Percentiles rank a stretch among this genome's conserved stretches.
phyloP scores from a whole-genome alignment of 2,888 invertebrate genomes.

The Adineta ricciae region DNA sequence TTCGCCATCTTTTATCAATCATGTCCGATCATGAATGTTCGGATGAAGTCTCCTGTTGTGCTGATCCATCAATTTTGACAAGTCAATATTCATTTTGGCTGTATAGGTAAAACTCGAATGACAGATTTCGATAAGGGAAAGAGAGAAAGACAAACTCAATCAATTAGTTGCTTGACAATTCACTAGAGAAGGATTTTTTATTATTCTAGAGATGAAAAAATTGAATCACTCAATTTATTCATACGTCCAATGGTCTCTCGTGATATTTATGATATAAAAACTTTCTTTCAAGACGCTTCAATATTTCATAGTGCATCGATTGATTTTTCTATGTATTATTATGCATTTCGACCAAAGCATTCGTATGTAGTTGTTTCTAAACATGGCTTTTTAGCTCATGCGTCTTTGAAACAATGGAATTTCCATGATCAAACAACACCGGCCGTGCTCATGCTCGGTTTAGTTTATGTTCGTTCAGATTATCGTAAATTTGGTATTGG shows the following conservation, averaged over 20 bases:
- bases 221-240: not conserved
- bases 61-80: not conserved
- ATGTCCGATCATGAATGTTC: not conserved
- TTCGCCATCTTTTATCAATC: not conserved
- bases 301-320: not conserved
- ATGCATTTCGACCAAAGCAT: slow-evolving; percentile 8
- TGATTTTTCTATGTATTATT: slow-evolving; percentile 14
- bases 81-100: slow-evolving; percentile 9
- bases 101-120: not conserved
- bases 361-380: not conserved
- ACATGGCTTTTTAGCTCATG: not conserved
- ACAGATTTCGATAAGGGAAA: too few species aligned
- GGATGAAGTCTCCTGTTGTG: not conserved
- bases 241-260: not conserved
- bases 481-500: slow-evolving; percentile 18
- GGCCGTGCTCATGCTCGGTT: not conserved
- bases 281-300: not conserved
- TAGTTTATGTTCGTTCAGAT: not conserved
- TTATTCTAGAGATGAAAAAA: not conserved
- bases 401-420: not conserved
- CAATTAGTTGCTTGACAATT: too few species aligned
- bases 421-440: not conserved
- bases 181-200: not conserved
- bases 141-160: too few species aligned
- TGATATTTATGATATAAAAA: not conserved